Conservation (phyloP, 2,888 invertebrate genomes). For the Lasioglossum villosulum region DNA sequence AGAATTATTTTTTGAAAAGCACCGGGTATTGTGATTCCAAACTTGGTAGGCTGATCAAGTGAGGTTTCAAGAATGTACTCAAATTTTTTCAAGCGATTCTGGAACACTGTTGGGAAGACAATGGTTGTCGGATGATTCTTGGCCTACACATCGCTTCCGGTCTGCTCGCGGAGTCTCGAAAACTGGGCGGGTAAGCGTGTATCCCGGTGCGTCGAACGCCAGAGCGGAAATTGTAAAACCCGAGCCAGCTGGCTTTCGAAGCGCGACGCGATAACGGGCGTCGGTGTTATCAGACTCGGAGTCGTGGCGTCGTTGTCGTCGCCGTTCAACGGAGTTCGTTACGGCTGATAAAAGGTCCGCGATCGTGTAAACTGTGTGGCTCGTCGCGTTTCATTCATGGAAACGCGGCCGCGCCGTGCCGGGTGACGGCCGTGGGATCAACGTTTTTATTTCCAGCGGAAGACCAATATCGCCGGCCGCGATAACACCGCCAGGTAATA, state of each 20-base stretch:
- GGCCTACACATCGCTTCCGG: background rate
- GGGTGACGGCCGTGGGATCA: slow-evolving; percentile 53
- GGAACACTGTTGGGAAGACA: background rate
- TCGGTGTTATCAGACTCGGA: slow-evolving; percentile 57
- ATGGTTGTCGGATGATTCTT: background rate
- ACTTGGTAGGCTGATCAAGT: background rate
- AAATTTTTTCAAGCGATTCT: background rate
- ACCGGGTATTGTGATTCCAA: background rate
- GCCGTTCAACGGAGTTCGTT: slow-evolving; percentile 59
- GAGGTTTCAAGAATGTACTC: too few relatives aligned
- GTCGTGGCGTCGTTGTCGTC: slow-evolving; percentile 56
- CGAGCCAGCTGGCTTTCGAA: slow-evolving; percentile 61
- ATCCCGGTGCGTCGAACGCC: background rate
- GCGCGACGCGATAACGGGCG: slow-evolving; percentile 59
- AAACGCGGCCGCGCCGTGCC: slow-evolving; percentile 40
- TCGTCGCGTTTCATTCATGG: slow-evolving; percentile 72
- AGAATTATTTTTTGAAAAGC: background rate
- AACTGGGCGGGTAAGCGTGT: background rate
- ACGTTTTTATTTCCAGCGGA: slow-evolving; percentile 62
- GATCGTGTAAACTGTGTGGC: slow-evolving; percentile 58
- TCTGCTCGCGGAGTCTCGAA: background rate
- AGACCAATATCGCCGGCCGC: slow-evolving; percentile 65
- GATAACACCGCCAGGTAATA: slow-evolving; percentile 59
- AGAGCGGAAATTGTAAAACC: slow-evolving; percentile 54
- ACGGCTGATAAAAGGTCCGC: slow-evolving; percentile 62